These are phyloP conservation scores for Corvus hawaiiensis DNA, from an alignment of 2,113 vertebrate genomes.

Conservation along the genomic window DNA sequence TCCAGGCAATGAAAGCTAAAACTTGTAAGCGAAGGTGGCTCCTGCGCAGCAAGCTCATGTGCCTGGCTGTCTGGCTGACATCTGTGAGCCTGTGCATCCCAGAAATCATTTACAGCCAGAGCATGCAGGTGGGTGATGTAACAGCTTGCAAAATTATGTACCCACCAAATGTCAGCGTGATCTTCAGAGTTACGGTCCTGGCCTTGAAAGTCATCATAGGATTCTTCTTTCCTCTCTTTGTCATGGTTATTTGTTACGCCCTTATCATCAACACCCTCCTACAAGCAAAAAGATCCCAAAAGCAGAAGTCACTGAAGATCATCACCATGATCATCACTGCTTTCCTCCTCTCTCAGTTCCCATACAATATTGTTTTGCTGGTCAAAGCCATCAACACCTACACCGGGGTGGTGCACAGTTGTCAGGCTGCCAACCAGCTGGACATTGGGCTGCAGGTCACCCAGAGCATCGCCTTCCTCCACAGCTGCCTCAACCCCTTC, in stretches of 20 bases:
- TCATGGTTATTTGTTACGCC: conserved; percentile 84
- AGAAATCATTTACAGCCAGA: conserved; percentile 80
- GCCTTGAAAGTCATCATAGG: conserved; percentile 81
- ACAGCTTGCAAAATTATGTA: conserved; percentile 73
- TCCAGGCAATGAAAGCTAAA: conserved; percentile 76
- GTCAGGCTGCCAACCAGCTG: conserved; percentile 39
- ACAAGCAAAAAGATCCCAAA: conserved; percentile 82
- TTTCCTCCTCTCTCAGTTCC: conserved; percentile 87
- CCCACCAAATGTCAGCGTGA: not conserved
- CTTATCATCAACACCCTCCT: conserved; percentile 83
- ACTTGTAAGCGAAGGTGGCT: conserved; percentile 73
- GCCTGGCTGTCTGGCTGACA: conserved; percentile 74
- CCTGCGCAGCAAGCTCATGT: conserved; percentile 77
- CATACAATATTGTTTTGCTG: conserved; percentile 78
- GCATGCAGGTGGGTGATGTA: not conserved
- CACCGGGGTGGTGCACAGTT: conserved; percentile 51
- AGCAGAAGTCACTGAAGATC: conserved; percentile 85
- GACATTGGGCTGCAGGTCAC: conserved; percentile 80
- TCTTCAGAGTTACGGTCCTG: conserved; percentile 72
- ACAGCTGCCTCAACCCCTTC: conserved; percentile 88
- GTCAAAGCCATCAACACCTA: conserved; percentile 72
- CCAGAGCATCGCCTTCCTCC: conserved; percentile 82
- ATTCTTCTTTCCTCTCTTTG: conserved; percentile 80
- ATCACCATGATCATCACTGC: conserved; percentile 77
- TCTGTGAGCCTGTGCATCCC: conserved; percentile 79